phyloP scores from a whole-genome alignment of 2,888 invertebrate genomes.

The Cerastis rubricosa region DNA sequence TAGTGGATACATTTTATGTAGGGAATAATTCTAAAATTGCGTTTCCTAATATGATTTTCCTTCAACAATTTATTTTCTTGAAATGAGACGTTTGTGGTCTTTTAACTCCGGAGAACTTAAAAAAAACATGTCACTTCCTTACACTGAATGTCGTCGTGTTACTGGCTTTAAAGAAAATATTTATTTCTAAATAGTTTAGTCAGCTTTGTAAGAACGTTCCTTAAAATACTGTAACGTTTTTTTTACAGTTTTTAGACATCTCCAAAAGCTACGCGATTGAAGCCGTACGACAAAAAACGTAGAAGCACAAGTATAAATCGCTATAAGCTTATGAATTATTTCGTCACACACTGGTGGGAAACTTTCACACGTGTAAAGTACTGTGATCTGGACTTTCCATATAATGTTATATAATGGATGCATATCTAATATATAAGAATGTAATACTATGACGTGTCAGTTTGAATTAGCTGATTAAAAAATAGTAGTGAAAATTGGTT shows the following conservation, averaged over 20 bases:
- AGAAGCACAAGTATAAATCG: constrained; percentile 2
- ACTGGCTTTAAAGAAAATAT: not conserved
- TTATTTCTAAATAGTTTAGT: too few species aligned
- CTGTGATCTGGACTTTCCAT: constrained; percentile 36
- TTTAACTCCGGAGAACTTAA: too few species aligned
- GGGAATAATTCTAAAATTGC: not conserved
- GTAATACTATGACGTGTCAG: not conserved
- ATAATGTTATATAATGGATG: constrained; percentile 36
- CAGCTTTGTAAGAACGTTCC: not conserved
- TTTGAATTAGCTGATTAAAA: not conserved
- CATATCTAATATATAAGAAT: constrained; percentile 32
- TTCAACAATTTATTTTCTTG: too few species aligned
- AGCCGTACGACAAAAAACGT: not conserved
- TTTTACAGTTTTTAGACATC: not conserved
- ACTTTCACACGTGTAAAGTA: constrained; percentile 56
- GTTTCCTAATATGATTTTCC: too few species aligned
- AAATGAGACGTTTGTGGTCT: too few species aligned
- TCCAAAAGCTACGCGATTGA: not conserved
- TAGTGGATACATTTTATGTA: too few species aligned
- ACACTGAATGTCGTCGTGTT: too few species aligned
- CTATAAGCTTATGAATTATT: constrained; percentile 21
- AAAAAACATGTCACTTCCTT: too few species aligned
- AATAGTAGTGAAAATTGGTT: not conserved
- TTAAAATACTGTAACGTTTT: too few species aligned
- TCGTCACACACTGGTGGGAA: constrained; percentile 37